Percentiles rank a stretch among this genome's conserved stretches.
phyloP scores from a whole-genome alignment of 2,888 invertebrate species.

The Epiblema foenella region DNA sequence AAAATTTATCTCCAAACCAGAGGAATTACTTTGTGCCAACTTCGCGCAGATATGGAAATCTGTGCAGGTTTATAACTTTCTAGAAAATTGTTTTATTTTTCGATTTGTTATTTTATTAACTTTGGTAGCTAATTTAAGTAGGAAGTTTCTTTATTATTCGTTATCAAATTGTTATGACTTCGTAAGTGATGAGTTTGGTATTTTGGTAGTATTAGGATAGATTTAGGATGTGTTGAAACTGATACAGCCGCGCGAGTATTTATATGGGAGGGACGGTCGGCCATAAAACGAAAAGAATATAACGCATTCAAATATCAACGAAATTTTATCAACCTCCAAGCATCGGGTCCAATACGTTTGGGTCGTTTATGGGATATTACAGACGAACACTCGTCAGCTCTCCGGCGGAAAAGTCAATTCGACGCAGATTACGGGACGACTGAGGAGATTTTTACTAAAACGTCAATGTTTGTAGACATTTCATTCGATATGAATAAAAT shows the following conservation, averaged over 20 bases:
- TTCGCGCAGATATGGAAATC: conserved; percentile 79
- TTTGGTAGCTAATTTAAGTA: conserved; percentile 64
- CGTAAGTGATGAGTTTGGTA: conserved; percentile 49
- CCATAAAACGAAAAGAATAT: conserved; percentile 73
- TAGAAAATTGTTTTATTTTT: conserved; percentile 74
- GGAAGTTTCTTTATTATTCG: conserved; percentile 66
- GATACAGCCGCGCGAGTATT: conserved; percentile 64
- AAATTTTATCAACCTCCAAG: conserved; percentile 79
- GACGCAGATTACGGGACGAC: conserved; percentile 77
- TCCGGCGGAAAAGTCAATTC: conserved; percentile 81
- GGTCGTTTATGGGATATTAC: conserved; percentile 82
- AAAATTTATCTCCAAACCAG: conserved; percentile 80
- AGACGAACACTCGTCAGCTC: conserved; percentile 78
- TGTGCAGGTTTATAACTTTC: conserved; percentile 78
- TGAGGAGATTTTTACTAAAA: conserved; percentile 70
- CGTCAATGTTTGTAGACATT: conserved; percentile 66
- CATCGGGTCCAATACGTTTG: conserved; percentile 78
- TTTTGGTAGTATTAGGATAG: conserved; percentile 62
- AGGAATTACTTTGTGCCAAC: conserved; percentile 80
- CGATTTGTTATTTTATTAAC: conserved; percentile 74
- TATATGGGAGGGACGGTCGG: conserved; percentile 72
- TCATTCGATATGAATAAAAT: conserved; percentile 64
- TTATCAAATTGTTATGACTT: conserved; percentile 62
- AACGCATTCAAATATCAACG: conserved; percentile 82
- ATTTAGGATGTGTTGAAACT: conserved; percentile 67